These are phyloP conservation scores for Neodiprion lecontei DNA, from an alignment of 1,140 invertebrate species.

Conservation along the genomic window DNA sequence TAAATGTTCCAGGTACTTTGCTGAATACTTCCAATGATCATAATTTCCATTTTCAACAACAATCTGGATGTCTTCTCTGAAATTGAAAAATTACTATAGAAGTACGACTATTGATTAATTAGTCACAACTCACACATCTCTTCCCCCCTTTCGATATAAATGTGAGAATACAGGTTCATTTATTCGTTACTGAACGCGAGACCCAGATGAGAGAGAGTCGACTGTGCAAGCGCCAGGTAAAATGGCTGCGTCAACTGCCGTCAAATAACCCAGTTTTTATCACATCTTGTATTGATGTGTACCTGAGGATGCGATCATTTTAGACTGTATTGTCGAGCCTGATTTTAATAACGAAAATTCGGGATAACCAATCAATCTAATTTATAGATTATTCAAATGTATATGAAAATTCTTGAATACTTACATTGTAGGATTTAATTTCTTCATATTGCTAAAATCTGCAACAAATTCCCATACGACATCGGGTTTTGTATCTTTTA, in stretches of 20 bases:
- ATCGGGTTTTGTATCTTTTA: slow-evolving; percentile 64
- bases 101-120: background rate
- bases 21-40: slow-evolving; percentile 74
- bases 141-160: slow-evolving; percentile 8
- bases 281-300: too few relatives aligned
- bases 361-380: too few relatives aligned
- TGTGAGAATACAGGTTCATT: slow-evolving; percentile 16
- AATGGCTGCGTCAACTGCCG: too few relatives aligned
- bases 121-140: slow-evolving; percentile 17
- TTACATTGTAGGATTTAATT: slow-evolving; percentile 77
- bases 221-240: too few relatives aligned
- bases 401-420: slow-evolving; percentile 36
- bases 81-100: slow-evolving; percentile 32
- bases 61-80: slow-evolving; percentile 69
- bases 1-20: slow-evolving; percentile 70
- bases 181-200: background rate
- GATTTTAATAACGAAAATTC: too few relatives aligned
- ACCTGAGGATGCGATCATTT: too few relatives aligned
- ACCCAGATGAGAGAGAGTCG: too few relatives aligned
- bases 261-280: too few relatives aligned
- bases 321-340: too few relatives aligned
- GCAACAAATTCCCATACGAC: slow-evolving; percentile 76
- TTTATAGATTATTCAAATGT: too few relatives aligned
- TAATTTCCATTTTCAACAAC: slow-evolving; percentile 70
- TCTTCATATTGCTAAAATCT: slow-evolving; percentile 76